Base-by-base conservation (phyloP, 2,797 vertebrate species). In the Hyperoplus immaculatus region DNA sequence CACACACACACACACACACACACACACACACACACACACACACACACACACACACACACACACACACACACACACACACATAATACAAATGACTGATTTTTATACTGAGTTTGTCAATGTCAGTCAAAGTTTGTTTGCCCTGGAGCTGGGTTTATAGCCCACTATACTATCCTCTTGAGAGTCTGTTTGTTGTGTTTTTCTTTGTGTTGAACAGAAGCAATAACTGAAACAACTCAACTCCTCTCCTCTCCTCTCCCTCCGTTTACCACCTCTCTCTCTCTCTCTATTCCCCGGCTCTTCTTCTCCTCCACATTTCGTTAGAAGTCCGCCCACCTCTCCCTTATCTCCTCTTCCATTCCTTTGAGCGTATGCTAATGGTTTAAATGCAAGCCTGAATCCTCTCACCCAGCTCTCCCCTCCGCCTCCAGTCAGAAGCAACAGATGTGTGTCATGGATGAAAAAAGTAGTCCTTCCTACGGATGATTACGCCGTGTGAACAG, bases 401-500 rank as follows among this genome's bases (percentile, higher is more conserved):
- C 76, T 69, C 11, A 41, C 53, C 72, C 29, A 63, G 57, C 84
- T 87, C 64, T 81, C 29, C 29, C 29, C 59, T 72, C 70, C 38
- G 56, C 81, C 85, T 86, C 83, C 72, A 85, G 87, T 78, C 78
- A 86, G 80, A 29, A 92, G 91, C 93, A 94, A 93, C 92, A 94
- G 93, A 93, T 92, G 93, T 89, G 84, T 90, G 78, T 78, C 53
- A 75, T 69, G 56, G n/a, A 13, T 38, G 39, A 6, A 38, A 79
- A 78, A 62, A 69, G 56, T 65, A 59, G 18, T 50, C 55, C 59
- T 66, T 69, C 60, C 50, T 66, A 13, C 51, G 78, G 38, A 80
- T 70, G 68, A 79, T 42, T 80, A 11, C 66, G 61, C 63, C 61
- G 69, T 10, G 69, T 12, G 63, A 81, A 74, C 58, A 71, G 63